Evolutionary conservation across 2,797 vertebrate species (phyloP).

Genomic region (Sebastes iracundus): DNA sequence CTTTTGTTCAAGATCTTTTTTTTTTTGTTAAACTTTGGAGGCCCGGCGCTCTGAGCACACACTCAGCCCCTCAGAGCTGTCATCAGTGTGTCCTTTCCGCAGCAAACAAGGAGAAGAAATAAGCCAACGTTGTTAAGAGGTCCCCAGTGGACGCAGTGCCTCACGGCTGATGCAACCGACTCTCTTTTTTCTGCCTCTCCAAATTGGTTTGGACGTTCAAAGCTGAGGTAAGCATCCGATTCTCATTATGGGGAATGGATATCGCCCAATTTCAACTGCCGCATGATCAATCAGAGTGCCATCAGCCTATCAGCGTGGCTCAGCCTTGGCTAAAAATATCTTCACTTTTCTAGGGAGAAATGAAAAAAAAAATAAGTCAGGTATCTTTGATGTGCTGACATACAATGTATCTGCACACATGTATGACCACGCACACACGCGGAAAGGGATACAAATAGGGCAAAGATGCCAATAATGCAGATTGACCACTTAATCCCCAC

Average conservation of each 20-base stretch:
- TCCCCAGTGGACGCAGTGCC: conserved; percentile 10
- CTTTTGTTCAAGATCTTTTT: conserved; percentile 16
- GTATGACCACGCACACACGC: not conserved
- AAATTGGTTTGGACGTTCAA: conserved; percentile 22
- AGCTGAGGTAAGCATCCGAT: conserved; percentile 35
- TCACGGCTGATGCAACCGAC: conserved; percentile 35
- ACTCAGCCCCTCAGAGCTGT: conserved; percentile 17
- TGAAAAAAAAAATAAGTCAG: not conserved
- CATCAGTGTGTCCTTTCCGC: conserved; percentile 34
- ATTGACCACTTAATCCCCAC: conserved; percentile 74
- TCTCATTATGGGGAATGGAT: conserved; percentile 41
- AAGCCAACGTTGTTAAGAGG: conserved; percentile 9
- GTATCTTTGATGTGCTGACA: not conserved
- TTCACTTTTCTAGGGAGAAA: not conserved
- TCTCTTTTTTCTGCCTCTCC: conserved; percentile 19
- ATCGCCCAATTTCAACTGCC: conserved; percentile 17
- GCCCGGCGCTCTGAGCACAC: not conserved
- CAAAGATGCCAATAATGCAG: conserved; percentile 72
- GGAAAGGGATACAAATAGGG: conserved; percentile 48
- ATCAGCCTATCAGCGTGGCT: not conserved
- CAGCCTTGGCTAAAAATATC: not conserved
- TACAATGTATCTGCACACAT: not conserved
- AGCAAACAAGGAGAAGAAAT: conserved; percentile 38
- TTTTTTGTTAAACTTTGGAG: conserved; percentile 5
- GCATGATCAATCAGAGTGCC: conserved; percentile 38